phyloP scores from a whole-genome alignment of 2,888 invertebrate species.

The Acronicta aceris region DNA sequence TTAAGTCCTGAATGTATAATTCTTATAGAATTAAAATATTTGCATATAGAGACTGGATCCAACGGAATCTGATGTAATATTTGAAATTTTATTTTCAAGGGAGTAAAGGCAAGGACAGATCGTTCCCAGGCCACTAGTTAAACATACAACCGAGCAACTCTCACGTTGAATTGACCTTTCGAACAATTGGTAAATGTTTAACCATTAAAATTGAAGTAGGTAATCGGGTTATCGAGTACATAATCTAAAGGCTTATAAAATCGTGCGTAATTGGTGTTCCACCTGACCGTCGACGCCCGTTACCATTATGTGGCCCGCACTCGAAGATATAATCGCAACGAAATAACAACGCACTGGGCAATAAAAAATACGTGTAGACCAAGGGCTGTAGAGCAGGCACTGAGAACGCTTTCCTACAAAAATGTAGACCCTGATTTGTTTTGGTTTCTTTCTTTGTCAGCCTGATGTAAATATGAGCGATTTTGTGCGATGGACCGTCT shows the following conservation, averaged over 20 bases:
- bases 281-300: slow-evolving; percentile 49
- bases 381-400: slow-evolving; percentile 2
- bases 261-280: slow-evolving; percentile 58
- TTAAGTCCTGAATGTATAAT: slow-evolving; percentile 19
- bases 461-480: too few species aligned
- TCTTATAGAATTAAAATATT: background rate
- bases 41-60: slow-evolving; percentile 12
- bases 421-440: too few species aligned
- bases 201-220: slow-evolving; percentile 52
- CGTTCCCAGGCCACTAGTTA: slow-evolving; percentile 36
- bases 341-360: slow-evolving; percentile 36
- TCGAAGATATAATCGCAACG: slow-evolving; percentile 47
- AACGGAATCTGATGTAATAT: slow-evolving; percentile 23
- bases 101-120: slow-evolving; percentile 37
- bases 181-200: slow-evolving; percentile 52
- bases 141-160: slow-evolving; percentile 35
- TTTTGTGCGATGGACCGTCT: too few species aligned
- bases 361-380: slow-evolving; percentile 37
- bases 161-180: slow-evolving; percentile 55
- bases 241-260: slow-evolving; percentile 52
- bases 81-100: slow-evolving; percentile 35
- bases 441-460: too few species aligned
- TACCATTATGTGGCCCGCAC: slow-evolving; percentile 56
- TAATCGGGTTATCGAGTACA: slow-evolving; percentile 55
- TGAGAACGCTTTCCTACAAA: too few species aligned